phyloP scores from a whole-genome alignment of 2,797 vertebrate species.

The Ceyx erithaca region DNA sequence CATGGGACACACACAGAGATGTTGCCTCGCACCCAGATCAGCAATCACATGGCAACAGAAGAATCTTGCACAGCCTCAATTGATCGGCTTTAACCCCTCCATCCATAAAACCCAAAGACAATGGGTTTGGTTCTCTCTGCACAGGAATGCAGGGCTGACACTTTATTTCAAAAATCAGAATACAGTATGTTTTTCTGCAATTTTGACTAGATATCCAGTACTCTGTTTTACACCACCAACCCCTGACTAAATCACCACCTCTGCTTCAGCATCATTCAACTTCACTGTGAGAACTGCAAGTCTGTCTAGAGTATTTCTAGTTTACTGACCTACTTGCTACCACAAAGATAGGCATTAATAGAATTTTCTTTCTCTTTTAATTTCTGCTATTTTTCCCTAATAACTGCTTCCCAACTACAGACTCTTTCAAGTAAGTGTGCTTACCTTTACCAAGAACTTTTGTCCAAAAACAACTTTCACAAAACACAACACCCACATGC shows the following conservation, averaged over 20 bases:
- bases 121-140: not conserved
- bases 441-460: not conserved
- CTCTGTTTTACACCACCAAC: not conserved
- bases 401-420: not conserved
- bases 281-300: not conserved
- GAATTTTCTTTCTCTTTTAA: not conserved
- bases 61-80: not conserved
- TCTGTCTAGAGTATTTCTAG: not conserved
- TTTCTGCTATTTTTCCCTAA: not conserved
- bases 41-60: not conserved
- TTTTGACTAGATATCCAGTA: not conserved
- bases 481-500: not conserved
- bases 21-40: not conserved
- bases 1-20: not conserved
- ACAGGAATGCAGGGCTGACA: not conserved
- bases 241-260: not conserved
- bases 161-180: not conserved
- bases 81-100: not conserved
- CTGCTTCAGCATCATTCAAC: not conserved
- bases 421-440: not conserved
- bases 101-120: not conserved
- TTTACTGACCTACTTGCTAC: conserved; percentile 11
- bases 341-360: not conserved
- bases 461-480: not conserved
- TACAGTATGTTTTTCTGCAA: not conserved